Conservation (phyloP, 2,797 vertebrate genomes). For the Knipowitschia caucasica region DNA sequence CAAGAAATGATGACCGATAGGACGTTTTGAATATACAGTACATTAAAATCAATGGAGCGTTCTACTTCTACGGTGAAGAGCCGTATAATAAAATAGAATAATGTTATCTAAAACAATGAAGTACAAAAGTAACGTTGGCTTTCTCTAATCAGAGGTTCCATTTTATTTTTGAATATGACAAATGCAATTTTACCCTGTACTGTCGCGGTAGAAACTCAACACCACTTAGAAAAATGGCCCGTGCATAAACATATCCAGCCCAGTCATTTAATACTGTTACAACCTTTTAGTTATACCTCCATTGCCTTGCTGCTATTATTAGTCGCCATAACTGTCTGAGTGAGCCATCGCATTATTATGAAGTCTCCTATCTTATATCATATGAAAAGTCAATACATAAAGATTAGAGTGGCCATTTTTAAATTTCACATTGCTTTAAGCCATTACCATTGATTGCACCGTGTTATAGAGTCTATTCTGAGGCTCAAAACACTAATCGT, state of each 20-base stretch:
- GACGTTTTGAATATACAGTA: no score
- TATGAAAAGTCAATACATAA: constrained; percentile 1
- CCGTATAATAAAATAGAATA: not conserved
- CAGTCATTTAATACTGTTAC: constrained; percentile 5
- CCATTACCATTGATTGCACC: constrained; percentile 5
- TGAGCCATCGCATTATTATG: constrained; percentile 1
- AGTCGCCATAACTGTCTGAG: constrained; percentile 1
- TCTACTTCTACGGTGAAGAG: no score
- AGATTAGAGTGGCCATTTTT: not conserved
- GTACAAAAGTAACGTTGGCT: not conserved
- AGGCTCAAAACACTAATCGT: constrained; percentile 8
- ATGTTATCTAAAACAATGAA: not conserved
- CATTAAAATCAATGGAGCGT: no score
- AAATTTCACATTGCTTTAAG: constrained; percentile 15
- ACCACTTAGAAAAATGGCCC: not conserved
- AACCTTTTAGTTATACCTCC: constrained; percentile 1
- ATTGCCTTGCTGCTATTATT: constrained; percentile 5
- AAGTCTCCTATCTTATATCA: not conserved
- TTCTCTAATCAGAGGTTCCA: not conserved
- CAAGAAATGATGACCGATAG: no score
- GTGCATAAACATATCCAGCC: constrained; percentile 5
- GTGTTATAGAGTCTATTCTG: constrained; percentile 12
- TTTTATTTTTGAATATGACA: not conserved
- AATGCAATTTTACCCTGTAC: not conserved
- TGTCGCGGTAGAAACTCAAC: not conserved